Percentiles rank a stretch among this genome's conserved stretches.
Evolutionary conservation across 2,797 vertebrate species (phyloP).

Genomic region (Acanthiza pusilla): DNA sequence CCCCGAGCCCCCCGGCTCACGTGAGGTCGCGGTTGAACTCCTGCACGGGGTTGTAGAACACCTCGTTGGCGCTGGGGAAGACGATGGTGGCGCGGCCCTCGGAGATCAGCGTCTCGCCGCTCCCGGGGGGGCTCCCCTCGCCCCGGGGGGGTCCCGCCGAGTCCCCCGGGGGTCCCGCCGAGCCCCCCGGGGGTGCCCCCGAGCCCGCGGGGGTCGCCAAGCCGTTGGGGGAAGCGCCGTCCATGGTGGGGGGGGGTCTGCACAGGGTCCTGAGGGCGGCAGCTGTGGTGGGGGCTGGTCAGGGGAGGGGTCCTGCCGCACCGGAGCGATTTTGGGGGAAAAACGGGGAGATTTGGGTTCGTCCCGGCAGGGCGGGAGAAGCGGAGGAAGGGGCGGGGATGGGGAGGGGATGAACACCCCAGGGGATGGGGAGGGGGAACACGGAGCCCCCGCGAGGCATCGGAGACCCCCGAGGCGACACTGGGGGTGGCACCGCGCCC

Average conservation of each 20-base stretch:
- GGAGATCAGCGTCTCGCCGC: slow-evolving; percentile 78
- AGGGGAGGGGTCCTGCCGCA: too few relatives aligned
- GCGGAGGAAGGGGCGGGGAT: neutral
- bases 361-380: neutral
- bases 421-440: too few relatives aligned
- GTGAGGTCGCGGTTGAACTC: slow-evolving; percentile 94
- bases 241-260: neutral
- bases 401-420: neutral
- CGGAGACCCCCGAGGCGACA: too few relatives aligned
- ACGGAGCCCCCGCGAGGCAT: neutral
- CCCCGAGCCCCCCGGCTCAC: slow-evolving; percentile 71
- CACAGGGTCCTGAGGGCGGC: neutral
- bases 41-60: slow-evolving; percentile 95
- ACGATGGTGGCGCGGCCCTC: slow-evolving; percentile 86
- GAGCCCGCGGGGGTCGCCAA: too few relatives aligned
- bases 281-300: accelerated
- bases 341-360: neutral
- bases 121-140: neutral
- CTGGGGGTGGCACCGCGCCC: too few relatives aligned
- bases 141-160: neutral
- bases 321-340: neutral
- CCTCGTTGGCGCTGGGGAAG: slow-evolving; percentile 87
- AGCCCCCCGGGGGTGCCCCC: too few relatives aligned
- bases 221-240: neutral
- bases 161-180: neutral